Evolutionary conservation across 2,888 invertebrate genomes (phyloP).

Genomic region (Selenia dentaria): DNA sequence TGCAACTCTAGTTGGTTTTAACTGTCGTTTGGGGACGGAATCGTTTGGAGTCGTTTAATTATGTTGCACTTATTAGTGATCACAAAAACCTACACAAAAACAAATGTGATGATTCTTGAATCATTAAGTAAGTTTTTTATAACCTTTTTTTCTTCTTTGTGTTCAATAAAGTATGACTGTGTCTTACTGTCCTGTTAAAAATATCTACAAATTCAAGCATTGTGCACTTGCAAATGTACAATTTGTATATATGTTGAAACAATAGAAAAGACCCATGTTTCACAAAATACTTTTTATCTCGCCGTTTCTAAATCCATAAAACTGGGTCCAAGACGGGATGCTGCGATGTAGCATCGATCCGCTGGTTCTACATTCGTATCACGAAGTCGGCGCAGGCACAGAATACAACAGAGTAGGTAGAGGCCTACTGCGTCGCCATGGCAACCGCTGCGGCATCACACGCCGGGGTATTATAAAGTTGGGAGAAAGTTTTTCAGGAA

Average conservation of each 20-base stretch:
- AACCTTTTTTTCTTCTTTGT: no score
- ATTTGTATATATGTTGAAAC: background rate
- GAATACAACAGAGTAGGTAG: slow-evolving; percentile 38
- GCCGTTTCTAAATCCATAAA: slow-evolving; percentile 15
- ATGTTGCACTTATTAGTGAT: no score
- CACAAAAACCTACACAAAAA: no score
- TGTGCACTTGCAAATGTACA: no score
- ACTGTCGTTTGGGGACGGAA: no score
- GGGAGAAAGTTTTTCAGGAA: slow-evolving; percentile 33
- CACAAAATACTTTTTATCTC: slow-evolving; percentile 6
- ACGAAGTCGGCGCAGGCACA: slow-evolving; percentile 41
- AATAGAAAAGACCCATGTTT: slow-evolving; percentile 8
- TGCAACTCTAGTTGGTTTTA: no score
- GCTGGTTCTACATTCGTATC: slow-evolving; percentile 72
- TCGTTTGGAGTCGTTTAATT: no score
- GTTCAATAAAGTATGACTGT: no score
- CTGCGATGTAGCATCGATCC: slow-evolving; percentile 61
- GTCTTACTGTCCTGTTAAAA: no score
- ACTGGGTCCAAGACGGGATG: slow-evolving; percentile 25
- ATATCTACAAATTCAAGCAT: no score
- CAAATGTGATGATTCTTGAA: no score
- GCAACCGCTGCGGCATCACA: slow-evolving; percentile 50
- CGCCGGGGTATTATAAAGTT: slow-evolving; percentile 29
- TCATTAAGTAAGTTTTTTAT: no score
- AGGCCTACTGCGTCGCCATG: slow-evolving; percentile 75